Evolutionary conservation across 2,888 invertebrate species (phyloP), one percentile per base, ranked within the genome.

Genomic region (Plusia festucae): DNA sequence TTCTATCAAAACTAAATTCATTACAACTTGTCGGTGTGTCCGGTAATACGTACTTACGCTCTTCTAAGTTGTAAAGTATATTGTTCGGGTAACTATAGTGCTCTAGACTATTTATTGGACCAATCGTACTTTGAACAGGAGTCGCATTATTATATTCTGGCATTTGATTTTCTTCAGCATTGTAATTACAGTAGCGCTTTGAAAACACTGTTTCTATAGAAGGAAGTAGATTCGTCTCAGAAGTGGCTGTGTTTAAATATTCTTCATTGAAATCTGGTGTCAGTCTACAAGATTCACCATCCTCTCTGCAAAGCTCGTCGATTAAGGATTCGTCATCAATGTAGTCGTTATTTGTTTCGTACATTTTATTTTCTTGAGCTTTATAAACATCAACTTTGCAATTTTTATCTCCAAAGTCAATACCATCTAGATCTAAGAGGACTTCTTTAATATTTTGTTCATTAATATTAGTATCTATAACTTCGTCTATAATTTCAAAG

Each of bases 61-160:
- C 90, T 67, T 93, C 93, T 65, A 95, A 82, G 78, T 93, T 94
- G 44, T 91, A 90, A 2, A 94, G 81, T 59, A 94, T 90, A 58
- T 95, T 95, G 60, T 95, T 94, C 0, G 94, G 94, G 76, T 95
- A 95, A 68, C 94, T 95, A 60, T 93, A 95, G 63, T 92, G 92
- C 62, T 95, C 95, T 67, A 95, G 69, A 75, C 90, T 95, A 68
- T 88, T 85, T 2, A 89, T 64, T 65, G 85, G 74, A 27, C 74
- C 74, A 60, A 81, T 78, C 65, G 68, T 81, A 64, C 82, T 83
- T 57, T 83, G 73, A 32, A 85, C 69, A 59, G 70, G 68, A 53
- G 80, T 76, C 20, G 78, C 73, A 65, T 75, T 81, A 73, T 76
- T 78, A 51, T 70, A 79, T 59, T 82, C 72, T 53, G 84, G 83